Evolutionary conservation across 2,888 invertebrate genomes (phyloP), one percentile per base, ranked within the genome.

Genomic region (Eupithecia exiguata): DNA sequence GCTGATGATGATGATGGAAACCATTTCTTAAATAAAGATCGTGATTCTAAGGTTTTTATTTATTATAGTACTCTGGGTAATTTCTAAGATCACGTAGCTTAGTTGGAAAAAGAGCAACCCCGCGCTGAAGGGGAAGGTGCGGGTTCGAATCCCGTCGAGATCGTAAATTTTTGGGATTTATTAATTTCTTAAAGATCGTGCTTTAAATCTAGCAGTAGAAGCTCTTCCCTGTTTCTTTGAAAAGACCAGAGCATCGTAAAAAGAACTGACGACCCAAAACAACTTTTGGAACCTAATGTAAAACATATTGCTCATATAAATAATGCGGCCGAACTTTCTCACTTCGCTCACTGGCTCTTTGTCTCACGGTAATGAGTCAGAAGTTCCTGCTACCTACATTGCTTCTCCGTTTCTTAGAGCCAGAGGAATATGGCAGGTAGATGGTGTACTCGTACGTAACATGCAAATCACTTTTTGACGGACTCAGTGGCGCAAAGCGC

Each of bases 351-450:
- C 84, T 78, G 80, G 84, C 86, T 87, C 88, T 89, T 90, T 89
- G 90, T 91, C 85, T 87, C 81, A 71, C 82, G 77, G 86, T 90
- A 89, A 90, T 89, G 88, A 90, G 88, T 86, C 85, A 84, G 83
- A 88, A 89, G 86, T 89, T 89, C 83, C 72, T 69, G 70, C 65
- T 62, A 35, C 30, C 18, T 38, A 38, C 65, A 38, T 65, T n/a
- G 38, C 65, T 36, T 65, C 65, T 38, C 35, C n/a, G 65, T 65
- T 65, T 12, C 65, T 65, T n/a, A 36, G n/a, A 38, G 65, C 65
- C 65, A 38, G 10, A 65, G 65, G 0, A 36, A 4, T 36, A 18
- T 12, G 1, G 65, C 65, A 65, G 65, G 65, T 18, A 38, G 65
- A 65, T 65, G 21, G 30, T 53, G n/a, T 3, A 46, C 14, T 10